Evolutionary conservation across 2,888 invertebrate genomes (phyloP), one percentile per base, ranked within the genome.

Genomic region (Alsophila aescularia): DNA sequence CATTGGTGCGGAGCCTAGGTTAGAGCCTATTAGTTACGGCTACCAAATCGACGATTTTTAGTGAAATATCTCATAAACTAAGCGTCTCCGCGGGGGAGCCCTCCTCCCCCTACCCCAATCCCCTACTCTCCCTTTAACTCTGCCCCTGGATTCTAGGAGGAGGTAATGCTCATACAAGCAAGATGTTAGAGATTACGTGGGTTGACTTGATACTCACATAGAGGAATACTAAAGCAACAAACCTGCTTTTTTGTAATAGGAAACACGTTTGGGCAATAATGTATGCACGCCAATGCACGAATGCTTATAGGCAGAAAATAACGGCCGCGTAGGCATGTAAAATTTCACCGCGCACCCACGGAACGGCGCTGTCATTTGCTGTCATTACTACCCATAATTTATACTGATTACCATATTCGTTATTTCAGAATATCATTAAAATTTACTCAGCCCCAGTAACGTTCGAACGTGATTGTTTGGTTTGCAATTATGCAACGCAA

Each of bases 221-320:
- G 36, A 8, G 24, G 39, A 21, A 13, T 6, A 39, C 16, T 8
- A 10, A 27, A 14, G 13, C 14, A 13, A 8, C 10, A 10, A 29
- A 1, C 2, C 10, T 21, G 21, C 6, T 5, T 10, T 29, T 29
- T 8, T 29, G 10, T 1, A 31, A 64, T 34, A 65, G 51, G 63
- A 60, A 52, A 61, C 69, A 59, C 61, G 72, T 78, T 76, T 42
- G 70, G 75, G 70, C 67, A 74, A n/a, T 81, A 79, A 82, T 78
- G 67, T 78, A 80, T 81, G 77, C 77, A 74, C 66, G 69, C 63
- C 43, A 66, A 68, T 69, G 74, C 70, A 72, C 65, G 69, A 42
- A 8, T 27, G 36, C 42, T 16, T 24, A 34, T 24, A 41, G 36
- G 10, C 50, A 50, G 29, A 50, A 50, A 63, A 52, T 62, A 60